A percentile compares a stretch with the other conserved stretches of the same genome.
Conservation (phyloP, 2,113 vertebrate genomes). For the Phylloscopus trochiloides region DNA sequence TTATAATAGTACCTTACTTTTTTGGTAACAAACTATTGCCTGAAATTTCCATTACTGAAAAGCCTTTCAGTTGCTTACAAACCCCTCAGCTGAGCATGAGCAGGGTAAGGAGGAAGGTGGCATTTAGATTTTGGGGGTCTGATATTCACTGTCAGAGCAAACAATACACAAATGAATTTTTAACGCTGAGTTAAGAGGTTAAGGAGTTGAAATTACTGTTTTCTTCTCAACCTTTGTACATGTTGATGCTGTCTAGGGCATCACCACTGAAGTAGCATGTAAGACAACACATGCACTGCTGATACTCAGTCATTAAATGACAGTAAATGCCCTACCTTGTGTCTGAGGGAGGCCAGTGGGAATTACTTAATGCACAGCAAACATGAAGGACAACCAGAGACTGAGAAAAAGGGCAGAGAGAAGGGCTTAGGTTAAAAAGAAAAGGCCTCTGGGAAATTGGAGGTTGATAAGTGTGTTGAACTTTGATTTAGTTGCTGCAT, state of each 20-base stretch:
- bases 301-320: neutral
- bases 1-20: neutral
- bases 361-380: neutral
- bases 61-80: neutral
- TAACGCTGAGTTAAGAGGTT: conserved; percentile 27
- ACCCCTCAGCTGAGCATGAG: neutral
- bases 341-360: neutral
- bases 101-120: neutral
- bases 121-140: neutral
- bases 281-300: neutral
- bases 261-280: neutral
- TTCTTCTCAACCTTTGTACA: neutral
- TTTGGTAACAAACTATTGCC: neutral
- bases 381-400: neutral
- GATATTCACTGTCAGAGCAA: neutral
- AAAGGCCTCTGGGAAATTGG: neutral
- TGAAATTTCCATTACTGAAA: neutral
- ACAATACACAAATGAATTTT: conserved; percentile 12
- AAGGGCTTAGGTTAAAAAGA: neutral
- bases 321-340: neutral
- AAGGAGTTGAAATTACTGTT: neutral
- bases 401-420: neutral
- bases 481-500: conserved; percentile 14
- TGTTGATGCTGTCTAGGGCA: neutral
- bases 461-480: neutral